Conservation (phyloP, 2,113 vertebrate genomes). For the Arothron firmamentum region DNA sequence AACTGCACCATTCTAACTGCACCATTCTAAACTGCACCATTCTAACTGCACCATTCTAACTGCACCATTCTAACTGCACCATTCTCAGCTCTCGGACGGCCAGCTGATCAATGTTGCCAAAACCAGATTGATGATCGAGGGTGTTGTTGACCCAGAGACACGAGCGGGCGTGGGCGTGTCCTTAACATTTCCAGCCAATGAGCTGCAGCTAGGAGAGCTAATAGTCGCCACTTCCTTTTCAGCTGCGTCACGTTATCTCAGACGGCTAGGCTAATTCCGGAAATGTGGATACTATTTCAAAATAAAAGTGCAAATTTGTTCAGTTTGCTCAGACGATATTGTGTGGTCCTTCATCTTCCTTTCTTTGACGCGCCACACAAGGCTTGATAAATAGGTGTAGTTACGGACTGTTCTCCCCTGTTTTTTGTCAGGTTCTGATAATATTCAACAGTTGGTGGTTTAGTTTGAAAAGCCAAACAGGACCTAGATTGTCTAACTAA, state of each 20-base stretch:
- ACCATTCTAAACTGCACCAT: too few relatives aligned
- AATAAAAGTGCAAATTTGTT: conserved; percentile 9
- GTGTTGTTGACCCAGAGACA: too few relatives aligned
- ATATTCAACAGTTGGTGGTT: neutral
- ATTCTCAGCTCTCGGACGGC: too few relatives aligned
- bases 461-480: conserved; percentile 41
- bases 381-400: too few relatives aligned
- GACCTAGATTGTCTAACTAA: conserved; percentile 16
- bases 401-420: too few relatives aligned
- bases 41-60: too few relatives aligned
- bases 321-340: neutral
- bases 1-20: too few relatives aligned
- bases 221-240: conserved; percentile 13
- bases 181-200: conserved; percentile 13
- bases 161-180: conserved; percentile 27
- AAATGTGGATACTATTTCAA: conserved; percentile 14
- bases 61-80: too few relatives aligned
- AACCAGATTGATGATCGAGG: too few relatives aligned
- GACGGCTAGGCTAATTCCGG: conserved; percentile 25
- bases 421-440: neutral
- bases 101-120: too few relatives aligned
- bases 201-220: conserved; percentile 19
- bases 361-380: too few relatives aligned
- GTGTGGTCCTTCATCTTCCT: too few relatives aligned
- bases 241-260: conserved; percentile 42